phyloP scores from a whole-genome alignment of 1,140 invertebrate genomes.

The Aplysia californica region DNA sequence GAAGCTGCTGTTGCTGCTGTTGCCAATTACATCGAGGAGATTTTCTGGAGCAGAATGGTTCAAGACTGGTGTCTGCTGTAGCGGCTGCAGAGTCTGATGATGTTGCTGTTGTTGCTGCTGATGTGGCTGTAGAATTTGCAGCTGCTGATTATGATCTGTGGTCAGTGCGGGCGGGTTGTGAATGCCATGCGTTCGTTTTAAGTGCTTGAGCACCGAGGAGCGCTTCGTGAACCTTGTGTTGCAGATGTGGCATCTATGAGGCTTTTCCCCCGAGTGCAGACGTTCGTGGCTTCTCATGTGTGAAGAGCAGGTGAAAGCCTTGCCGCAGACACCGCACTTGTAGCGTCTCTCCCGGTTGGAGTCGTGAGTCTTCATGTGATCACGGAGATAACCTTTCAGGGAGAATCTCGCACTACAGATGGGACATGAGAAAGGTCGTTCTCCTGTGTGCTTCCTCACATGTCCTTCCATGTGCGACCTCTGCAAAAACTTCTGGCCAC shows the following conservation, averaged over 20 bases:
- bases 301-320: constrained; percentile 26
- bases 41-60: no score
- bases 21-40: no score
- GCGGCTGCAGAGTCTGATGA: neutral
- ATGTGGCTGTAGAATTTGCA: no score
- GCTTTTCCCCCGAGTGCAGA: constrained; percentile 95
- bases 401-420: constrained; percentile 31
- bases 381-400: constrained; percentile 21
- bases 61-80: no score
- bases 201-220: constrained; percentile 5
- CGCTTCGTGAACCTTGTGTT: constrained; percentile 14
- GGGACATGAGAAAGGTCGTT: constrained; percentile 30
- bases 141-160: neutral
- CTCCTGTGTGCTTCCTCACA: constrained; percentile 30
- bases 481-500: constrained; percentile 18
- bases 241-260: constrained; percentile 90
- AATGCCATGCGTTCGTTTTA: constrained; percentile 7
- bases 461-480: constrained; percentile 25
- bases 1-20: no score
- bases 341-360: constrained; percentile 30
- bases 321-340: constrained; percentile 31
- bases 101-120: neutral
- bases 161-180: neutral
- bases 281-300: constrained; percentile 70
- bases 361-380: constrained; percentile 30